phyloP scores from a whole-genome alignment of 2,888 invertebrate genomes.

The Cotesia congregata region DNA sequence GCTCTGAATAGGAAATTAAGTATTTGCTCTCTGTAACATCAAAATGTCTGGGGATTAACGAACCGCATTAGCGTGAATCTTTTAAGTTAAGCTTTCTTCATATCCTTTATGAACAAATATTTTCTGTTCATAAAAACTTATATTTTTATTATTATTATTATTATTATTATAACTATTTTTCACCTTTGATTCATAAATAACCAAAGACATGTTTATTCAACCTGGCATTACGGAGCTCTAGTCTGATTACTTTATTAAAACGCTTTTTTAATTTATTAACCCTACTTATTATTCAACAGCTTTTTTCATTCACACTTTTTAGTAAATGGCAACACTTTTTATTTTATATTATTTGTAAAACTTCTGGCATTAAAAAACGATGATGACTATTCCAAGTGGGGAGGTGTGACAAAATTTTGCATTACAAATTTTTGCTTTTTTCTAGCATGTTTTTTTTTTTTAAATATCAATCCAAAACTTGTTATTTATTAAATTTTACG shows the following conservation, averaged over 20 bases:
- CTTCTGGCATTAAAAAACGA: no score
- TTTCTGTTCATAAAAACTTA: conserved; percentile 8
- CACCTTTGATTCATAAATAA: background rate
- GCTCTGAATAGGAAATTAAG: conserved; percentile 20
- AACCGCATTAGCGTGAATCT: background rate
- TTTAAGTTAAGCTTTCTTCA: conserved; percentile 16
- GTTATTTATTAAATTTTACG: no score
- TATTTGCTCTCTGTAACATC: conserved; percentile 10
- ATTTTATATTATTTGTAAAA: background rate
- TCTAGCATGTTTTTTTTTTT: no score
- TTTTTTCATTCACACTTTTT: background rate
- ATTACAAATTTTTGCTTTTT: no score
- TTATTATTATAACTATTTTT: background rate
- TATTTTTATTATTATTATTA: background rate
- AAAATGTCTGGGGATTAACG: conserved; percentile 16
- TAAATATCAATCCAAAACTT: no score
- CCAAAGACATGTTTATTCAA: background rate
- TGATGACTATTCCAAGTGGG: no score
- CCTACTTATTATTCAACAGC: background rate
- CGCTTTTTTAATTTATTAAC: background rate
- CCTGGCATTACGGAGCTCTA: background rate
- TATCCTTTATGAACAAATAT: conserved; percentile 11
- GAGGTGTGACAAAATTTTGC: no score
- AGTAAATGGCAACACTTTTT: background rate
- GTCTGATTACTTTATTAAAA: background rate